phyloP scores from a whole-genome alignment of 2,113 vertebrate genomes.

The Lynx canadensis region DNA sequence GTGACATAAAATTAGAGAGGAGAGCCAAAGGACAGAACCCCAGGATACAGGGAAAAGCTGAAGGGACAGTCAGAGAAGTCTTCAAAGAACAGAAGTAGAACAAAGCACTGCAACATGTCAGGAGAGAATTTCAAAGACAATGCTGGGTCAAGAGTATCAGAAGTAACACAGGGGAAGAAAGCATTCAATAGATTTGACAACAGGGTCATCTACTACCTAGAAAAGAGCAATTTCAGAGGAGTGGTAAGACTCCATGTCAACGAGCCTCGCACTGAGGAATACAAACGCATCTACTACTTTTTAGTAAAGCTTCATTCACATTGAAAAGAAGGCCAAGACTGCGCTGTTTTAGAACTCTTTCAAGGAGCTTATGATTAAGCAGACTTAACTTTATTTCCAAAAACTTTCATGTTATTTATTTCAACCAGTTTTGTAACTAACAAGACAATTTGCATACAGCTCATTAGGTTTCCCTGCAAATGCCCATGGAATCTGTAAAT shows the following conservation, averaged over 20 bases:
- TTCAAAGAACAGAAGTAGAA: not conserved
- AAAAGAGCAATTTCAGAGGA: not conserved
- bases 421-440: not conserved
- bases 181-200: not conserved
- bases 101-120: not conserved
- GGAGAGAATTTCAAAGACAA: not conserved
- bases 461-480: not conserved
- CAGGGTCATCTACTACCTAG: not conserved
- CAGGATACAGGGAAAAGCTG: not conserved
- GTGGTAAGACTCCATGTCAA: not conserved
- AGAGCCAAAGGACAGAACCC: not conserved
- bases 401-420: not conserved
- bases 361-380: not conserved
- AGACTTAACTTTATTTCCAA: not conserved
- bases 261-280: not conserved
- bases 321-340: not conserved
- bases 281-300: not conserved
- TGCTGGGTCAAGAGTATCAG: not conserved
- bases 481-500: not conserved
- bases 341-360: not conserved
- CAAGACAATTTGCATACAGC: not conserved
- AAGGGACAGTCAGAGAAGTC: not conserved
- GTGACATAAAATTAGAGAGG: not conserved
- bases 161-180: not conserved
- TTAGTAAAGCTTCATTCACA: not conserved